phyloP scores from a whole-genome alignment of 1,140 invertebrate species.

The Penaeus japonicus region DNA sequence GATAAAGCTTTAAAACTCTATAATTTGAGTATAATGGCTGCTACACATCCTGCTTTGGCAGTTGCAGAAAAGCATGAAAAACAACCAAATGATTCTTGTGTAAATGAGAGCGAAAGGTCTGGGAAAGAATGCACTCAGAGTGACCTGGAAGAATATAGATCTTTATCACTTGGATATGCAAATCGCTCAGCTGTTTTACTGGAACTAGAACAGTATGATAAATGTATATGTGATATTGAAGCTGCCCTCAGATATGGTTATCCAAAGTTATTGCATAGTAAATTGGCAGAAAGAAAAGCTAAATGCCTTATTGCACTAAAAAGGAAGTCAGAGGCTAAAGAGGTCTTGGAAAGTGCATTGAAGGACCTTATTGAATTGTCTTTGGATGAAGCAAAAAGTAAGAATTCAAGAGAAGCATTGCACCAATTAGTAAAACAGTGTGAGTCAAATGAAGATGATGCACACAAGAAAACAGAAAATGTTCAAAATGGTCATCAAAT shows the following conservation, averaged over 20 bases:
- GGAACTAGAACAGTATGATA: constrained; percentile 27
- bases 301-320: constrained; percentile 29
- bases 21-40: constrained; percentile 30
- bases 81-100: not conserved
- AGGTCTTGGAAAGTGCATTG: constrained; percentile 11
- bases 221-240: constrained; percentile 35
- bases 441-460: not conserved
- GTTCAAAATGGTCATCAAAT: not conserved
- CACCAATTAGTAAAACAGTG: not conserved
- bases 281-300: constrained; percentile 39
- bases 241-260: constrained; percentile 23
- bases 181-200: constrained; percentile 39
- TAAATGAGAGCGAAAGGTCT: not conserved
- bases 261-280: constrained; percentile 38
- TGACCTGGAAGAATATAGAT: not conserved
- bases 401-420: constrained; percentile 10
- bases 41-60: constrained; percentile 13
- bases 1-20: constrained; percentile 32
- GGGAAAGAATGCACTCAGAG: not conserved
- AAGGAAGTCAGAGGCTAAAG: constrained; percentile 3
- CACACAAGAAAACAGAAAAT: not conserved
- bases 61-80: not conserved
- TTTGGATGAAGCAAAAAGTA: constrained; percentile 27
- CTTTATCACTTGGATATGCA: constrained; percentile 33
- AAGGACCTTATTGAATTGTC: not conserved